Base-by-base conservation (phyloP, 1,140 invertebrate genomes). In the Calliopsis andreniformis region DNA sequence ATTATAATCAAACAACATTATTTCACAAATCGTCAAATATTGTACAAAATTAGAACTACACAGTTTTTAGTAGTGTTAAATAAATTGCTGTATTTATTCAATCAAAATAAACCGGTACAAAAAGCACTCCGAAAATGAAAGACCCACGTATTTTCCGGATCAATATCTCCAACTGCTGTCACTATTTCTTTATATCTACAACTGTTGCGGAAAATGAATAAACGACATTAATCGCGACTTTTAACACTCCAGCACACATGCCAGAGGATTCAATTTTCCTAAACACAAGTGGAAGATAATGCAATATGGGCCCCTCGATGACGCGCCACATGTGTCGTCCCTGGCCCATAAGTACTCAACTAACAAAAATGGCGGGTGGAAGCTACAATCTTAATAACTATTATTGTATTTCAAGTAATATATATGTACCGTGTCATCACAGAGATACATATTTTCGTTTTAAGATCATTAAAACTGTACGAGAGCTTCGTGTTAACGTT, bases 341-440 rank as follows among this genome's bases (percentile, higher is more conserved):
- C 77, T 79, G 77, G 77, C 62, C 77, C 77, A 76, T 68, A 55
- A 76, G 63, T 76, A 68, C 61, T 67, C 53, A 66, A 75, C 47
- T 64, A 61, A 47, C 20, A 61, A 76, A 79, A 64, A 79, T 79
- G 77, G 77, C 71, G 71, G 63, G 61, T 47, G 30, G 23, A 32
- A 39, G 47, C 8, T 62, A 10, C 14, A 47, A 28, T 59, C 12
- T n/a, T 43, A 64, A 72, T 23, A 23, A 32, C 35, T 28, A 14
- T n/a, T 35, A 61, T 49, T 69, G 10, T 25, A 45, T 59, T 63
- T 23, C 56, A 28, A 63, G 32, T 63, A 32, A 51, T 23, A 47
- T 23, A 47, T 14, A 23, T 32, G 53, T 30, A 56, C 1, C 16
- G 25, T 35, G 51, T 47, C 58, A 0, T 43, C 16, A 1, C 20